Percentiles rank a stretch among this genome's conserved stretches.
Conservation (phyloP, 2,888 invertebrate genomes). For the Cheilosia soror region DNA sequence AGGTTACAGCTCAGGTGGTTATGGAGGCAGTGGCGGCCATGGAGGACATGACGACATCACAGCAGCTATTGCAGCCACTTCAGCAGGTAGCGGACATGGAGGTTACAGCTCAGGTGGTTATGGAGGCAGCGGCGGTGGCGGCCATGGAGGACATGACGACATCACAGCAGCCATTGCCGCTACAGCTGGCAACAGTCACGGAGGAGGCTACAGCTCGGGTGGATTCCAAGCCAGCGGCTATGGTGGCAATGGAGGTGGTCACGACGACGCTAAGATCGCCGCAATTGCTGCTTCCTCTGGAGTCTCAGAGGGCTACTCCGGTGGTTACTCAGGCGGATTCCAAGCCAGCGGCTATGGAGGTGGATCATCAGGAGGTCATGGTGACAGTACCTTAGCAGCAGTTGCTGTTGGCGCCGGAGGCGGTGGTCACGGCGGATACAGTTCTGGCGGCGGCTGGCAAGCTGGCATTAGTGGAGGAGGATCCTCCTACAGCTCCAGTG, state of each 20-base stretch:
- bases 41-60: constrained; percentile 50
- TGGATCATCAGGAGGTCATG: constrained; percentile 11
- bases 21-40: constrained; percentile 37
- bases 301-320: constrained; percentile 23
- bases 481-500: constrained; percentile 19
- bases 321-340: constrained; percentile 55
- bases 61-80: constrained; percentile 49
- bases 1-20: constrained; percentile 22
- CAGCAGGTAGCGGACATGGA: constrained; percentile 5
- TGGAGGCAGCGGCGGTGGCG: constrained; percentile 33
- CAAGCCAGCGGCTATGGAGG: constrained; percentile 2
- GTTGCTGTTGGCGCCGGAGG: constrained; percentile 20
- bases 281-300: constrained; percentile 52
- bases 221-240: constrained; percentile 46
- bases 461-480: constrained; percentile 45
- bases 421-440: constrained; percentile 42
- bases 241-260: constrained; percentile 32
- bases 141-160: constrained; percentile 55
- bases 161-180: constrained; percentile 50
- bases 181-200: constrained; percentile 19
- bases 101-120: constrained; percentile 60
- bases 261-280: constrained; percentile 54
- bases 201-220: constrained; percentile 43
- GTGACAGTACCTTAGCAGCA: neutral
- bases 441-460: constrained; percentile 54